Evolutionary conservation across 2,113 vertebrate species (phyloP).

Genomic region (Hemiscyllium ocellatum): DNA sequence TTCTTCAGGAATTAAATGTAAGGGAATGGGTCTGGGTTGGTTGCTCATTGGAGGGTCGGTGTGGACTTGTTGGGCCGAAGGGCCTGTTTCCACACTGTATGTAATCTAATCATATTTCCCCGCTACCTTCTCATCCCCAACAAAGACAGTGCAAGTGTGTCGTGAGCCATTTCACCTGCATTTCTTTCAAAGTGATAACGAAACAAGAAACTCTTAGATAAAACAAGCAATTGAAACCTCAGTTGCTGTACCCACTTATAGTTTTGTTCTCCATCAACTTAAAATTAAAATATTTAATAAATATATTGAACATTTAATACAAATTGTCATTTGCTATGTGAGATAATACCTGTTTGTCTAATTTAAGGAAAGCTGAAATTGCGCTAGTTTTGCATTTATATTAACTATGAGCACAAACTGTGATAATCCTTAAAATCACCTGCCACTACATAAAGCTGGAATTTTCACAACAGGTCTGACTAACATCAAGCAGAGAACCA

Average conservation of each 20-base stretch:
- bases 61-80: too few relatives aligned
- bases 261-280: not conserved
- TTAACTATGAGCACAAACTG: not conserved
- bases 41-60: too few relatives aligned
- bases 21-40: too few relatives aligned
- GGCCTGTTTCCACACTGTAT: too few relatives aligned
- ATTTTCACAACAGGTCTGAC: not conserved
- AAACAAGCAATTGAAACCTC: not conserved
- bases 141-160: not conserved
- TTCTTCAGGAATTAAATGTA: too few relatives aligned
- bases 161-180: not conserved
- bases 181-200: not conserved
- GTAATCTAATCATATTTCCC: not conserved
- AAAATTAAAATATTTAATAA: not conserved
- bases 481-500: not conserved
- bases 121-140: not conserved
- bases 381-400: not conserved
- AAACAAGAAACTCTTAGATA: not conserved
- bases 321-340: not conserved
- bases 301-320: not conserved
- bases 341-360: not conserved
- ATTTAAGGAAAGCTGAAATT: not conserved
- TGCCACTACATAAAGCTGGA: not conserved
- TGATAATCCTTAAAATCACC: not conserved
- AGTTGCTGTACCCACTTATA: not conserved